Percentiles rank a stretch among this genome's conserved stretches.
Conservation (phyloP, 1,140 invertebrate species). For the Diachasma alloeum region DNA sequence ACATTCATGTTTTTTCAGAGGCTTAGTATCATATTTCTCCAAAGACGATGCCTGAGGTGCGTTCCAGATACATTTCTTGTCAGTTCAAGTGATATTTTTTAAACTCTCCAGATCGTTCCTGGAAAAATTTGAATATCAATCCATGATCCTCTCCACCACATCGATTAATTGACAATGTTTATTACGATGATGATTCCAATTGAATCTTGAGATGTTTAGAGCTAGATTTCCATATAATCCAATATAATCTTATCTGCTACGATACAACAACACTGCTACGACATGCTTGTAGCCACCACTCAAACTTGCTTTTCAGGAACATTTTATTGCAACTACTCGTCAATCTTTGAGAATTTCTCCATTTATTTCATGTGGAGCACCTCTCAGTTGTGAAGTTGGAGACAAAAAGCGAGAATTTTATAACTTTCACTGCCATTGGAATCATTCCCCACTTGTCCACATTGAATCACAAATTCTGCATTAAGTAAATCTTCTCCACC, state of each 20-base stretch:
- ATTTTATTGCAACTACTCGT: neutral
- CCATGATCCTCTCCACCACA: neutral
- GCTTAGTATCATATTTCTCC: neutral
- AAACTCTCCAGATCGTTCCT: too few species aligned
- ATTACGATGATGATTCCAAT: too few species aligned
- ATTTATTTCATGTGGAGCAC: conserved; percentile 4
- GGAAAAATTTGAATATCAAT: too few species aligned
- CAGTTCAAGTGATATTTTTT: too few species aligned
- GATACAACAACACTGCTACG: conserved; percentile 2
- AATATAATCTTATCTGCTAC: neutral
- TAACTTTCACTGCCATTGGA: neutral
- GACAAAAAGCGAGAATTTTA: neutral
- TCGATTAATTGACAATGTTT: too few species aligned
- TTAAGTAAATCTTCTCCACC: too few species aligned
- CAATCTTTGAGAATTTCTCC: neutral
- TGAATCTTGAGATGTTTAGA: too few species aligned
- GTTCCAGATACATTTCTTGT: conserved; percentile 20
- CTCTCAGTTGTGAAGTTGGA: neutral
- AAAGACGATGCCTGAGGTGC: neutral
- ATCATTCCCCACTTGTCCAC: neutral
- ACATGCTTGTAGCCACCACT: conserved; percentile 17
- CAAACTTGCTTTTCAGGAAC: conserved; percentile 21
- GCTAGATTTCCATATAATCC: too few species aligned
- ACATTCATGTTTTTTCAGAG: too few species aligned
- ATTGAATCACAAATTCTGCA: too few species aligned